These are phyloP conservation scores for Thaleichthys pacificus DNA, from an alignment of 2,797 vertebrate genomes.

Conservation along the genomic window DNA sequence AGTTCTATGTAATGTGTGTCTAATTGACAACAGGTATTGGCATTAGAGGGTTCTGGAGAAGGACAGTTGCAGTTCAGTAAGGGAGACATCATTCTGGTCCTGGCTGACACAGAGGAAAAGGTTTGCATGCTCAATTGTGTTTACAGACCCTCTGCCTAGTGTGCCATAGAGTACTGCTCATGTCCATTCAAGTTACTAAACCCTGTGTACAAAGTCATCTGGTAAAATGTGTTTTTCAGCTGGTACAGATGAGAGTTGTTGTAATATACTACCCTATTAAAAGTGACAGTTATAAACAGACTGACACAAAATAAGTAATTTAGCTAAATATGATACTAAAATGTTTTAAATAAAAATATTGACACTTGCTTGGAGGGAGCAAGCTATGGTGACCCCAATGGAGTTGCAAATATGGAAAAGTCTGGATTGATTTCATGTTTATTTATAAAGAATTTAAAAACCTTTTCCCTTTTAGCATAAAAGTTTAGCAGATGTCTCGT, in stretches of 20 bases:
- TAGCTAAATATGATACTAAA: too few relatives aligned
- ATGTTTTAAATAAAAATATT: too few relatives aligned
- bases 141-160: neutral
- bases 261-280: neutral
- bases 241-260: neutral
- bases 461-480: neutral
- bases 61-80: conserved; percentile 65
- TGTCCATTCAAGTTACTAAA: neutral
- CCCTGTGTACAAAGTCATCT: neutral
- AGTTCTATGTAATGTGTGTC: neutral
- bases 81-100: conserved; percentile 71
- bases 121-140: neutral
- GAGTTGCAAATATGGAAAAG: too few relatives aligned
- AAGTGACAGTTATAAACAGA: neutral
- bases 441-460: too few relatives aligned
- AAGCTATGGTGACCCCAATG: too few relatives aligned
- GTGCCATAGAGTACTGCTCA: neutral
- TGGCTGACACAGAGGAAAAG: conserved; percentile 41
- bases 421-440: too few relatives aligned
- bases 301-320: too few relatives aligned
- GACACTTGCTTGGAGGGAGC: neutral
- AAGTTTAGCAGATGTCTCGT: neutral
- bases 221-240: neutral
- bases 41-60: conserved; percentile 61
- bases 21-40: conserved; percentile 61